phyloP scores from a whole-genome alignment of 1,140 invertebrate species.

The Octopus bimaculoides region DNA sequence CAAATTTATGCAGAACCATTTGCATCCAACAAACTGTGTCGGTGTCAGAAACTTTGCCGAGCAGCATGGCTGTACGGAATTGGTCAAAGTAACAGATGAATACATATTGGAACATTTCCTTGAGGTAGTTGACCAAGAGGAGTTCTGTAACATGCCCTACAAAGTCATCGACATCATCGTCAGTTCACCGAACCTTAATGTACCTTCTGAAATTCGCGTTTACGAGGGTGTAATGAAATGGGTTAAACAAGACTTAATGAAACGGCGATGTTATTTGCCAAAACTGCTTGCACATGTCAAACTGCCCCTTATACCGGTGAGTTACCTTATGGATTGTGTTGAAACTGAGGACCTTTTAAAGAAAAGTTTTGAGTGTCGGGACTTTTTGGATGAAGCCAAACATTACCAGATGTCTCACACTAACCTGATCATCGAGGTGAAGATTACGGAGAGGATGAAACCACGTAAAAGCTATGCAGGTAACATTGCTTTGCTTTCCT shows the following conservation, averaged over 20 bases:
- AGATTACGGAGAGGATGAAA: constrained; percentile 45
- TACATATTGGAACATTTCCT: constrained; percentile 53
- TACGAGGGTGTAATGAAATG: constrained; percentile 53
- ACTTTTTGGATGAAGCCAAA: constrained; percentile 53
- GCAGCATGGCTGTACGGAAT: constrained; percentile 49
- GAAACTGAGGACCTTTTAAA: constrained; percentile 49
- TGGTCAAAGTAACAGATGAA: constrained; percentile 49
- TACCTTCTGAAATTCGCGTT: constrained; percentile 49
- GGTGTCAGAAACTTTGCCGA: constrained; percentile 54
- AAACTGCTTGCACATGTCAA: constrained; percentile 49
- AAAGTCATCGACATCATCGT: constrained; percentile 39
- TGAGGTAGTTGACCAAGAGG: constrained; percentile 46
- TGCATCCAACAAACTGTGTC: constrained; percentile 54
- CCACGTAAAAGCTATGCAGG: constrained; percentile 57
- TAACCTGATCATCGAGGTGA: constrained; percentile 40
- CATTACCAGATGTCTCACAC: constrained; percentile 54
- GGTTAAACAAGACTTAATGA: constrained; percentile 41
- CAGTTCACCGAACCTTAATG: constrained; percentile 44
- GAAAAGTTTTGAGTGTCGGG: constrained; percentile 51
- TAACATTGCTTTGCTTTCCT: constrained; percentile 17
- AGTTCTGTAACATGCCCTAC: constrained; percentile 44
- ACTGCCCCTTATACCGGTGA: constrained; percentile 48
- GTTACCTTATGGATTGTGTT: constrained; percentile 50
- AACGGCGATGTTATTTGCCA: constrained; percentile 38
- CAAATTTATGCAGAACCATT: constrained; percentile 54